These are phyloP conservation scores for Saccopteryx bilineata DNA, from an alignment of 2,113 vertebrate species.

Conservation along the genomic window DNA sequence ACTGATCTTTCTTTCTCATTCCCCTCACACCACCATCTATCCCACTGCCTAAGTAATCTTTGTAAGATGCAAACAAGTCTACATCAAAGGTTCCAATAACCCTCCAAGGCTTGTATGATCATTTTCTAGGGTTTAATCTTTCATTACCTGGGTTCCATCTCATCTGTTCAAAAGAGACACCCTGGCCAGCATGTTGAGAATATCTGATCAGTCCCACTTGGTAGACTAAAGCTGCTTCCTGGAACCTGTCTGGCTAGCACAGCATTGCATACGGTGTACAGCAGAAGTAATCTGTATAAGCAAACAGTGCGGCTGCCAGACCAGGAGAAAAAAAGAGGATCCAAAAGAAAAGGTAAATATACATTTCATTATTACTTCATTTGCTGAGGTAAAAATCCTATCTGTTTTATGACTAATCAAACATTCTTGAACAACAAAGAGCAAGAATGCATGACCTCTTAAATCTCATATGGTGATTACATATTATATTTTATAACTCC, in stretches of 20 bases:
- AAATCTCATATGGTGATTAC: neutral
- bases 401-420: neutral
- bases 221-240: neutral
- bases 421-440: neutral
- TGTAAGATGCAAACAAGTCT: neutral
- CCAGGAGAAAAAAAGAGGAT: neutral
- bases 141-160: neutral
- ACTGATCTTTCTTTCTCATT: neutral
- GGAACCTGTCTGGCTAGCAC: too few relatives aligned
- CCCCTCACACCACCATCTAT: neutral
- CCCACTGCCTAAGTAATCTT: neutral
- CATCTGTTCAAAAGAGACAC: neutral
- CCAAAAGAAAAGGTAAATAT: neutral
- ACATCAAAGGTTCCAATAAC: neutral
- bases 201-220: neutral
- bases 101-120: neutral
- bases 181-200: neutral
- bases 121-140: neutral
- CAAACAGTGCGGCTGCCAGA: neutral
- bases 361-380: neutral
- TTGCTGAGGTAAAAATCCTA: neutral
- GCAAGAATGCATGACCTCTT: neutral
- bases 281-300: neutral
- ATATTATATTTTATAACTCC: neutral
- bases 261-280: accelerated